Evolutionary conservation across 2,888 invertebrate species (phyloP).

Genomic region (Drosophila emarginata): DNA sequence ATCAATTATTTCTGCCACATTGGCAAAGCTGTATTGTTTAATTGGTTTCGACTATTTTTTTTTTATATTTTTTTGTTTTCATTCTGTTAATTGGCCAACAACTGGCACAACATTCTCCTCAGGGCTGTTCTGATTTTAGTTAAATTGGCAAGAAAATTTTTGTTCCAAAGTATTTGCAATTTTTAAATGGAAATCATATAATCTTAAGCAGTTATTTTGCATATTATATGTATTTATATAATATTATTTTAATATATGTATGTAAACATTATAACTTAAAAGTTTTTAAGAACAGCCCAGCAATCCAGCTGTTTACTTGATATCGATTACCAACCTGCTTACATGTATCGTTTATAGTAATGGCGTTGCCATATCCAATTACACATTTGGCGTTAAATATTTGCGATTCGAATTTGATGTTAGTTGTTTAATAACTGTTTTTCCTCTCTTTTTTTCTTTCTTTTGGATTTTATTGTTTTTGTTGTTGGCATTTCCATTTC

Average conservation of each 20-base stretch:
- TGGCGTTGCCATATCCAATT: background rate
- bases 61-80: background rate
- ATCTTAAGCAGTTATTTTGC: background rate
- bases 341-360: background rate
- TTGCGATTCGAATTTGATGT: conserved; percentile 1
- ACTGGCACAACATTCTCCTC: conserved; percentile 1
- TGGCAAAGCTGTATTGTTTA: conserved; percentile 6
- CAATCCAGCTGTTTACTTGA: background rate
- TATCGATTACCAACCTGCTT: conserved; percentile 10
- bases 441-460: background rate
- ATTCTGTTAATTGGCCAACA: conserved; percentile 9
- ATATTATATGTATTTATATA: too few species aligned
- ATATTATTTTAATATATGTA: too few species aligned
- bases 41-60: background rate
- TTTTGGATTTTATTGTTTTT: background rate
- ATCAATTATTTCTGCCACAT: conserved; percentile 11
- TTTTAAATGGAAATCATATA: background rate
- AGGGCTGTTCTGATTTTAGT: conserved; percentile 1
- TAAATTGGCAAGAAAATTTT: background rate
- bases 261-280: background rate
- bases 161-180: background rate
- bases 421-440: background rate
- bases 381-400: background rate
- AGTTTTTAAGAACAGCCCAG: background rate
- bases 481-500: background rate